Evolutionary conservation across 2,113 vertebrate species (phyloP).

Genomic region (Harpagus bidentatus): DNA sequence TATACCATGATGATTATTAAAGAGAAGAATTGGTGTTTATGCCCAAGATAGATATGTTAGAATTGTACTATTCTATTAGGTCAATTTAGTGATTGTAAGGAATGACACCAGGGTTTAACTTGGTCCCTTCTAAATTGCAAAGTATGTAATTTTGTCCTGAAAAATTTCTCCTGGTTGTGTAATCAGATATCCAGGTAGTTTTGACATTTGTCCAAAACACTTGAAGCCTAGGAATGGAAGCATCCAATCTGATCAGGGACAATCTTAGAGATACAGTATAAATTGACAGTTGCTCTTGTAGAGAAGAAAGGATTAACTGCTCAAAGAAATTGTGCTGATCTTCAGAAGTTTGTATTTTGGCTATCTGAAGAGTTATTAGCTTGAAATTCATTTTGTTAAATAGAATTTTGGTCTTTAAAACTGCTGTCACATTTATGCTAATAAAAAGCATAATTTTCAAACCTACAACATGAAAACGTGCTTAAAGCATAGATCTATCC

Average conservation of each 20-base stretch:
- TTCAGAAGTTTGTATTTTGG: background rate
- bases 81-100: background rate
- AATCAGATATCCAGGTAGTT: background rate
- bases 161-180: background rate
- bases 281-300: background rate
- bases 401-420: background rate
- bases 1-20: background rate
- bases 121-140: background rate
- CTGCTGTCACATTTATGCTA: background rate
- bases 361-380: conserved; percentile 16
- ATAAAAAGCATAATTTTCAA: conserved; percentile 5
- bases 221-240: background rate
- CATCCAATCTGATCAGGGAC: background rate
- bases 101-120: background rate
- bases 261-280: background rate
- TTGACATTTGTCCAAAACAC: background rate
- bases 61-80: background rate
- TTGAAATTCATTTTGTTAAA: background rate
- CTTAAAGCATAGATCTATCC: background rate
- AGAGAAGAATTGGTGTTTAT: background rate
- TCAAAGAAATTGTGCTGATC: background rate
- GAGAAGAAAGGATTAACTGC: background rate
- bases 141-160: background rate
- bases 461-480: background rate
- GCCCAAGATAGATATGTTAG: background rate